A percentile compares a stretch with the other conserved stretches of the same genome.
These are phyloP conservation scores for Microctonus brassicae DNA, from an alignment of 2,888 invertebrate species.

Conservation along the genomic window DNA sequence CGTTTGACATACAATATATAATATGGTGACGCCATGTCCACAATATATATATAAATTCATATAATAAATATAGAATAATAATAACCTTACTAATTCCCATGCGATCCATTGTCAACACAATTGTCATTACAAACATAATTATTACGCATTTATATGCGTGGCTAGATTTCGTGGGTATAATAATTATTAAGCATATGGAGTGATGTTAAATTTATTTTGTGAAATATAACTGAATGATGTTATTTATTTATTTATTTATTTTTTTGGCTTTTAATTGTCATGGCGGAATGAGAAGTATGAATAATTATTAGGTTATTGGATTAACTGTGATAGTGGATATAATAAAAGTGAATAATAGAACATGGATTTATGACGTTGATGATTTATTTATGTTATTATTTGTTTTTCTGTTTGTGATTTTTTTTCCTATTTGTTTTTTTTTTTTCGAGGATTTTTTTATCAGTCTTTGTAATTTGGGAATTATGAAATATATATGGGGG, in stretches of 20 bases:
- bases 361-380: too few relatives aligned
- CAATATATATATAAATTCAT: background rate
- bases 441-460: too few relatives aligned
- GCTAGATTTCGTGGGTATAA: background rate
- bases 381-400: too few relatives aligned
- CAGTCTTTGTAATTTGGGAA: too few relatives aligned
- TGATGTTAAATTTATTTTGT: background rate
- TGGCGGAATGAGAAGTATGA: too few relatives aligned
- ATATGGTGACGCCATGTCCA: background rate
- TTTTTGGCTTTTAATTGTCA: background rate
- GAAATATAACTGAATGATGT: background rate
- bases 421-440: too few relatives aligned
- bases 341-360: too few relatives aligned
- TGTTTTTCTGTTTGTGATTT: too few relatives aligned
- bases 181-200: background rate
- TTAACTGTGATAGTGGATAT: too few relatives aligned
- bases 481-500: too few relatives aligned
- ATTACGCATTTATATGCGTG: background rate
- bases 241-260: too few relatives aligned
- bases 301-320: too few relatives aligned
- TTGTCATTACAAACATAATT: slow-evolving; percentile 1
- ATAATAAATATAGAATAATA: slow-evolving; percentile 7
- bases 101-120: slow-evolving; percentile 38
- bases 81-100: slow-evolving; percentile 26
- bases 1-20: background rate